phyloP scores from a whole-genome alignment of 2,888 invertebrate species.

The Diadromus collaris region DNA sequence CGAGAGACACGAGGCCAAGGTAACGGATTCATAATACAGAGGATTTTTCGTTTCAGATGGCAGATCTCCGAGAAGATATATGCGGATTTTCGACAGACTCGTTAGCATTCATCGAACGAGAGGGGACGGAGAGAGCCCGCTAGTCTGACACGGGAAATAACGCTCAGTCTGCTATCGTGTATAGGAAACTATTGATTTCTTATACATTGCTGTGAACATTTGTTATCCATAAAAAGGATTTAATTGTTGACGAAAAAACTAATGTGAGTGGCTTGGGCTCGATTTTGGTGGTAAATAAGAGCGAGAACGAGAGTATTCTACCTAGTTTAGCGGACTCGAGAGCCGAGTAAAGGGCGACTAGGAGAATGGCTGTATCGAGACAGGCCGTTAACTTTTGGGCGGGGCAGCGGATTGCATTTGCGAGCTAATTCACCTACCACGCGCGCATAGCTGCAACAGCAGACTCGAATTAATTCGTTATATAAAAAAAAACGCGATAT shows the following conservation, averaged over 20 bases:
- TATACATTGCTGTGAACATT: slow-evolving; percentile 73
- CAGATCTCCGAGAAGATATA: slow-evolving; percentile 67
- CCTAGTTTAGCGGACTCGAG: slow-evolving; percentile 14
- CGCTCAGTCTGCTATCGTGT: slow-evolving; percentile 56
- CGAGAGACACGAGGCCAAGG: slow-evolving; percentile 63
- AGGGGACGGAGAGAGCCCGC: slow-evolving; percentile 26
- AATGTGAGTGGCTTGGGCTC: slow-evolving; percentile 76
- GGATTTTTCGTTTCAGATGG: slow-evolving; percentile 74
- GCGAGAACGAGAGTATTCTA: slow-evolving; percentile 29
- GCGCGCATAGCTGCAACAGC: slow-evolving; percentile 22
- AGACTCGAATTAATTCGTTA: background rate
- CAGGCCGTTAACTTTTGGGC: slow-evolving; percentile 18
- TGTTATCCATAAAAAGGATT: slow-evolving; percentile 74
- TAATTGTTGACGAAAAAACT: slow-evolving; percentile 70
- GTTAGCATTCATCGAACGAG: slow-evolving; percentile 58
- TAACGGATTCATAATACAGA: slow-evolving; percentile 67
- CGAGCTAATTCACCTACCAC: slow-evolving; percentile 30
- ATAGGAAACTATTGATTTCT: slow-evolving; percentile 70
- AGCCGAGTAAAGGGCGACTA: slow-evolving; percentile 2
- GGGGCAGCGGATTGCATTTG: slow-evolving; percentile 42
- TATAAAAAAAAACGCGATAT: slow-evolving; percentile 7
- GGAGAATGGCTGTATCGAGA: slow-evolving; percentile 15
- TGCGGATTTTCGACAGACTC: slow-evolving; percentile 67
- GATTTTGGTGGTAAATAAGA: slow-evolving; percentile 51
- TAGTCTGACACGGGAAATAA: slow-evolving; percentile 12